phyloP scores from a whole-genome alignment of 2,888 invertebrate species.

The Junonia oenone region DNA sequence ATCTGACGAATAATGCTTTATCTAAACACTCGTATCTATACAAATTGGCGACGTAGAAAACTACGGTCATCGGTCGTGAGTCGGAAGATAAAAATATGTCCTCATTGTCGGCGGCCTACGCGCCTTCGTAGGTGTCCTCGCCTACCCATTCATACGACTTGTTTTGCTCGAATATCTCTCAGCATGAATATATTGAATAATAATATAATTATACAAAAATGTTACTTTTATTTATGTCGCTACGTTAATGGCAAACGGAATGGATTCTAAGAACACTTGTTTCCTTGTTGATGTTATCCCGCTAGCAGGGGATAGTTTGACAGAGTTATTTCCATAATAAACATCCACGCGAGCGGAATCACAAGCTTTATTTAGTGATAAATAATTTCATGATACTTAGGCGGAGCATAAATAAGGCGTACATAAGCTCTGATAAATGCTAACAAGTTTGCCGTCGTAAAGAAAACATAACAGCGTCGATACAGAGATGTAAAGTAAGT shows the following conservation, averaged over 20 bases:
- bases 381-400: not conserved
- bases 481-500: not conserved
- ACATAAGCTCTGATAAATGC: not conserved
- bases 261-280: too few relatives aligned
- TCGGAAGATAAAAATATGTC: conserved; percentile 25
- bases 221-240: not conserved
- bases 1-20: conserved; percentile 10
- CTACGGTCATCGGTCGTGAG: conserved; percentile 28
- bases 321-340: not conserved
- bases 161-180: conserved; percentile 10
- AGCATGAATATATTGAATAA: conserved; percentile 8
- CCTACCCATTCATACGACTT: conserved; percentile 17
- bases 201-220: not conserved
- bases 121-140: conserved; percentile 21
- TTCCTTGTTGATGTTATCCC: too few relatives aligned
- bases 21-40: conserved; percentile 14
- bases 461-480: not conserved
- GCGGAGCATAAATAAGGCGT: not conserved
- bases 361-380: not conserved
- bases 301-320: not conserved
- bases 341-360: not conserved
- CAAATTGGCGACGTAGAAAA: conserved; percentile 16
- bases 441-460: not conserved
- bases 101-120: conserved; percentile 27
- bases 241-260: too few relatives aligned